Evolutionary conservation across 2,797 vertebrate genomes (phyloP).

Genomic region (Gambusia yucatana): DNA sequence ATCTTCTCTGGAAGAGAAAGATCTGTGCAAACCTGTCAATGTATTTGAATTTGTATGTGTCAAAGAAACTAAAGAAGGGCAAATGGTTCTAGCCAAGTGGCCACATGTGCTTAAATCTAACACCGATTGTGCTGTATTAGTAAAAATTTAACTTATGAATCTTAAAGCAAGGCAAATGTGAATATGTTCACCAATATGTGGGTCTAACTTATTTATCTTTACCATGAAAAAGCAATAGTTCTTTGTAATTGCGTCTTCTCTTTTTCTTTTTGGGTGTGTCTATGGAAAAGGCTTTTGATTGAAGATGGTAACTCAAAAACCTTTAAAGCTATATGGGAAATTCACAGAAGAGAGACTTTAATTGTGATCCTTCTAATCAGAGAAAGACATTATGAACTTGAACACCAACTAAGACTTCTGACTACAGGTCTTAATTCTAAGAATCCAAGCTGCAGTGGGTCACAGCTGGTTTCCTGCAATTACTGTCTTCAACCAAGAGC

Average conservation of each 20-base stretch:
- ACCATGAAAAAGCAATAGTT: background rate
- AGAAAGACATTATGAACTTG: background rate
- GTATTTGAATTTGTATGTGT: background rate
- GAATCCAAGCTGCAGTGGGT: slow-evolving; percentile 24
- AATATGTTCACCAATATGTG: background rate
- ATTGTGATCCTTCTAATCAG: background rate
- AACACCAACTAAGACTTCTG: background rate
- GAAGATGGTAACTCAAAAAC: background rate
- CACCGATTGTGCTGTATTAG: background rate
- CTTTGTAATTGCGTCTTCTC: background rate
- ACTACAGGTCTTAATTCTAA: slow-evolving; percentile 15
- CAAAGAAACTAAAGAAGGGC: background rate
- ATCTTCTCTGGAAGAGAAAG: background rate
- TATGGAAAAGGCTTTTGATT: background rate
- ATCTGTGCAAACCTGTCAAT: background rate
- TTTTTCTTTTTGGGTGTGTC: background rate
- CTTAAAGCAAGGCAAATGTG: background rate
- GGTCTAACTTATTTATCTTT: slow-evolving; percentile 3
- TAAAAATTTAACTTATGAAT: background rate
- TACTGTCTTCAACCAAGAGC: slow-evolving; percentile 37
- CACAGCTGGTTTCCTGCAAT: slow-evolving; percentile 37
- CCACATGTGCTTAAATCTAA: background rate
- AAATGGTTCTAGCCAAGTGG: background rate
- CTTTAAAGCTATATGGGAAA: background rate
- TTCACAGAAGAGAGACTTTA: background rate